These are phyloP conservation scores for Stenodera caucasica DNA, from an alignment of 2,888 invertebrate species.

Conservation along the genomic window DNA sequence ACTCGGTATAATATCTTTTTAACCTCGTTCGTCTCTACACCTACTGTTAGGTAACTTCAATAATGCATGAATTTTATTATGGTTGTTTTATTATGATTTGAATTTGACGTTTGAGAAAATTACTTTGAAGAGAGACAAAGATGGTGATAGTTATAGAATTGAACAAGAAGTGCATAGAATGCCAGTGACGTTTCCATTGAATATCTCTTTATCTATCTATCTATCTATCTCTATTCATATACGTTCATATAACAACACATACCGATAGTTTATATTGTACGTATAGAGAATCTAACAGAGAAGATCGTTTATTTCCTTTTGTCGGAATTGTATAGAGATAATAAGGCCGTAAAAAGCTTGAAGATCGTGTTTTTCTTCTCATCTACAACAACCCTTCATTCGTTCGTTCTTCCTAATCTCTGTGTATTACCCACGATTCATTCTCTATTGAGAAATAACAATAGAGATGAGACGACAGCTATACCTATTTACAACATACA, in stretches of 20 bases:
- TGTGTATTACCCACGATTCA: background rate
- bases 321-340: slow-evolving; percentile 4
- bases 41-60: background rate
- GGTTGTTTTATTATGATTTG: background rate
- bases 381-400: background rate
- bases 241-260: background rate
- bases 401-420: slow-evolving; percentile 4
- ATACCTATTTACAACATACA: background rate
- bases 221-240: background rate
- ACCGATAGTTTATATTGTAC: background rate
- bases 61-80: background rate
- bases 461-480: background rate
- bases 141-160: background rate
- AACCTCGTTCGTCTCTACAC: too few relatives aligned
- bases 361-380: background rate
- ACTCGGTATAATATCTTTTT: too few relatives aligned
- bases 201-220: background rate
- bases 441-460: slow-evolving; percentile 4
- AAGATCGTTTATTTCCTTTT: slow-evolving; percentile 4
- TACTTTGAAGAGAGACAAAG: background rate
- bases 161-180: slow-evolving; percentile 2
- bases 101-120: background rate
- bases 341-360: slow-evolving; percentile 2
- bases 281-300: too few relatives aligned
- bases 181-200: background rate